Conservation (phyloP, 2,797 vertebrate genomes). For the Salmo trutta region DNA sequence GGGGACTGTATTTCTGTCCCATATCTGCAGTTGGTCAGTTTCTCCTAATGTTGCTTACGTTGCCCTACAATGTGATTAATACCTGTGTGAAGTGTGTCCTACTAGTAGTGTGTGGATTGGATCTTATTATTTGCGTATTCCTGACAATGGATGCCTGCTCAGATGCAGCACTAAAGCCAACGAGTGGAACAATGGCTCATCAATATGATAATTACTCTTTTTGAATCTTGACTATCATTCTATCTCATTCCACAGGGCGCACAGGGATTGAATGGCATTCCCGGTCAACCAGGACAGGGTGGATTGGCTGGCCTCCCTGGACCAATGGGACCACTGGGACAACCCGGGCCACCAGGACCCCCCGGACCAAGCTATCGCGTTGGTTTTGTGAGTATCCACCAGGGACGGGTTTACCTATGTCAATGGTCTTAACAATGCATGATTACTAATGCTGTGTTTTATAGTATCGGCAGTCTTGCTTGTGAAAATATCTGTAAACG, state of each 20-base stretch:
- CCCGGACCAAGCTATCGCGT: conserved; percentile 66
- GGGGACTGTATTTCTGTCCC: background rate
- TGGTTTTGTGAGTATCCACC: conserved; percentile 78
- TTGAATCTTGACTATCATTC: background rate
- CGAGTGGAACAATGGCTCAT: background rate
- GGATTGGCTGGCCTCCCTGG: conserved; percentile 83
- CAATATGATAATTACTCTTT: background rate
- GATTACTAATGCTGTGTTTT: background rate
- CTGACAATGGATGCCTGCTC: background rate
- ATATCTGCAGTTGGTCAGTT: background rate
- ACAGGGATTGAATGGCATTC: conserved; percentile 74
- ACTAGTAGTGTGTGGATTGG: background rate
- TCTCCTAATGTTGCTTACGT: background rate
- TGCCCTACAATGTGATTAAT: background rate
- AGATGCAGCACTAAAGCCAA: background rate
- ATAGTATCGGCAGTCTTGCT: no score
- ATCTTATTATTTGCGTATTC: background rate
- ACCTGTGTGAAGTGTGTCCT: background rate
- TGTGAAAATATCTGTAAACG: no score
- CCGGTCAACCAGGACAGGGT: conserved; percentile 72
- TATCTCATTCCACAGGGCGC: conserved; percentile 62
- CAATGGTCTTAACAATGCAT: background rate
- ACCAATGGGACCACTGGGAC: conserved; percentile 86
- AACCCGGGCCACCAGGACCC: conserved; percentile 75
- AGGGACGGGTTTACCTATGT: background rate